Percentiles rank a stretch among this genome's conserved stretches.
Conservation (phyloP, 2,888 invertebrate species). For the Drosophila monieri region DNA sequence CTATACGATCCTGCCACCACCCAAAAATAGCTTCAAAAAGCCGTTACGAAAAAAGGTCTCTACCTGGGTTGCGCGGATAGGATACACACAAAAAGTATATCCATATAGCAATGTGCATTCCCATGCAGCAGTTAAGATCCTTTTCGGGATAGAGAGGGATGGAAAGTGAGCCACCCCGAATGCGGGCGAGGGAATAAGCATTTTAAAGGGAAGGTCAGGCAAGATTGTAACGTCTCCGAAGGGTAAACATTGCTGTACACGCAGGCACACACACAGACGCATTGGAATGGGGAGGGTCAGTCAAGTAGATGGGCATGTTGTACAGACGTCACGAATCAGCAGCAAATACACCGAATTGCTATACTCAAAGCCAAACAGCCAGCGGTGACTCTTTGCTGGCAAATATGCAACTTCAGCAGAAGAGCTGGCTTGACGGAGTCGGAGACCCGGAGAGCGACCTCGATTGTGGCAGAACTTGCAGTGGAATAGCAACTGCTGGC, state of each 20-base stretch:
- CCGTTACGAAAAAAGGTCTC: constrained; percentile 62
- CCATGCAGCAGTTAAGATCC: constrained; percentile 33
- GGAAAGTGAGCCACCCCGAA: constrained; percentile 30
- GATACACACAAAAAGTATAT: constrained; percentile 9
- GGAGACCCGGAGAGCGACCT: constrained; percentile 67
- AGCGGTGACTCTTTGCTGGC: constrained; percentile 20
- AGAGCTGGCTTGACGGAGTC: constrained; percentile 46
- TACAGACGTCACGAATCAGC: constrained; percentile 67
- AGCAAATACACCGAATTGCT: constrained; percentile 23
- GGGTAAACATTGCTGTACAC: constrained; percentile 63
- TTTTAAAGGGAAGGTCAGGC: constrained; percentile 56
- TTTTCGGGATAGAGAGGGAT: constrained; percentile 15
- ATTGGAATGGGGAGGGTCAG: constrained; percentile 46
- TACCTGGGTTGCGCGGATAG: constrained; percentile 49
- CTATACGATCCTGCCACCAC: constrained; percentile 4
- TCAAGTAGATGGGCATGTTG: constrained; percentile 65
- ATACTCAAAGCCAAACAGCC: constrained; percentile 31
- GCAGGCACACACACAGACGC: constrained; percentile 8
- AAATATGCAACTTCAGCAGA: constrained; percentile 66
- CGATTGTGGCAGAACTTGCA: constrained; percentile 62
- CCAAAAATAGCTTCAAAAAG: constrained; percentile 17
- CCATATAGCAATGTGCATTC: constrained; percentile 22
- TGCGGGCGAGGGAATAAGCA: constrained; percentile 35
- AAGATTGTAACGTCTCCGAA: constrained; percentile 62
- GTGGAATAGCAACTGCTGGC: constrained; percentile 41